Evolutionary conservation across 1,140 invertebrate genomes (phyloP).

Genomic region (Proctacanthus coquilletti): DNA sequence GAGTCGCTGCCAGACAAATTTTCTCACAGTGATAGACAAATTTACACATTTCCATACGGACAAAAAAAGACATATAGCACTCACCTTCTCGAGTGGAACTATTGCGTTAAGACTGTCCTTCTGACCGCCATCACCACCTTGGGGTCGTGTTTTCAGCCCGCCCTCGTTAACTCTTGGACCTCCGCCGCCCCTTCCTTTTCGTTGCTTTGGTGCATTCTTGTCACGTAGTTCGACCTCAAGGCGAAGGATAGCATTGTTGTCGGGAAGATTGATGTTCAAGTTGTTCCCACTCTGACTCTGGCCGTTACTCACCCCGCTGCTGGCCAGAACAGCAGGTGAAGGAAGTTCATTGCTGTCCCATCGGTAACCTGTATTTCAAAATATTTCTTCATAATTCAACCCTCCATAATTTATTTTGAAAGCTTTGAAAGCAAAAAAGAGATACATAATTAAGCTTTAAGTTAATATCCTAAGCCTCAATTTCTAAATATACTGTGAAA

Average conservation of each 20-base stretch:
- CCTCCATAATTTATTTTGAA: no score
- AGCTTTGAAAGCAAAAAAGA: no score
- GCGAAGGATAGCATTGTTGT: constrained; percentile 27
- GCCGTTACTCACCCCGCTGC: not conserved
- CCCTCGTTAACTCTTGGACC: constrained; percentile 7
- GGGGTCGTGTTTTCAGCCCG: constrained; percentile 6
- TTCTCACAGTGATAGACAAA: no score
- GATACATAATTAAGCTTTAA: no score
- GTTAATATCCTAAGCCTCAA: no score
- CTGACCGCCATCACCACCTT: constrained; percentile 9
- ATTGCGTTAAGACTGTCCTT: constrained; percentile 12
- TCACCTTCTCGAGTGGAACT: constrained; percentile 32
- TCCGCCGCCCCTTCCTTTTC: constrained; percentile 11
- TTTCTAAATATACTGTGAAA: no score
- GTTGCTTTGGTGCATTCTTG: constrained; percentile 29
- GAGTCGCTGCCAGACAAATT: no score
- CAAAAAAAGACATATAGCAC: no score
- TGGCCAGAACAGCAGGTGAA: not conserved
- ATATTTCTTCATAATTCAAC: no score
- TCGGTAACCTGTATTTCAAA: no score
- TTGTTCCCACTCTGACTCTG: constrained; percentile 16
- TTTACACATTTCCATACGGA: not conserved
- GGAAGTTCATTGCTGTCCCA: not conserved
- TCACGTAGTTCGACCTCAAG: constrained; percentile 33
- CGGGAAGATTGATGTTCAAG: constrained; percentile 28